A percentile compares a stretch with the other conserved stretches of the same genome.
These are phyloP conservation scores for Otis tarda DNA, from an alignment of 2,113 vertebrate species.

Conservation along the genomic window DNA sequence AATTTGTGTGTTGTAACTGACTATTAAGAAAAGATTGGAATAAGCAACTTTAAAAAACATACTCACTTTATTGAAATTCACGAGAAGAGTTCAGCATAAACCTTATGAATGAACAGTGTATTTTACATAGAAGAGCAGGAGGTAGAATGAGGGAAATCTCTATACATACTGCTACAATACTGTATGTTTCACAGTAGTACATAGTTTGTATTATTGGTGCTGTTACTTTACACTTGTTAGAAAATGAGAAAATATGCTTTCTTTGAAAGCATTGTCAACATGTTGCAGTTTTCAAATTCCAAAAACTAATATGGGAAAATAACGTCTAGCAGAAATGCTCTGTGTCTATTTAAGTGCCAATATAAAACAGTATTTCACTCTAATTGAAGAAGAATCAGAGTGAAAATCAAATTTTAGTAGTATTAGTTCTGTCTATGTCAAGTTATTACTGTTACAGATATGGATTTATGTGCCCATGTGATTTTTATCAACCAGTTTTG, in stretches of 20 bases:
- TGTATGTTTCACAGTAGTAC: not conserved
- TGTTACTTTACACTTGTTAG: not conserved
- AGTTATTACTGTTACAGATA: not conserved
- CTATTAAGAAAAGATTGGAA: constrained; percentile 11
- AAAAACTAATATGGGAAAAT: not conserved
- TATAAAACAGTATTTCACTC: not conserved
- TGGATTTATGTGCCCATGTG: not conserved
- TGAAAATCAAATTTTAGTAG: not conserved
- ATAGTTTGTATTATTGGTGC: not conserved
- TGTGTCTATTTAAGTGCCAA: not conserved
- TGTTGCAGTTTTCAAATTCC: not conserved
- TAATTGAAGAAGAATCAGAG: not conserved
- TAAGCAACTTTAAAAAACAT: not conserved
- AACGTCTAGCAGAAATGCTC: not conserved
- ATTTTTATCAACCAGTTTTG: not conserved
- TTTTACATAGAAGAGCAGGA: not conserved
- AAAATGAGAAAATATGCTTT: not conserved
- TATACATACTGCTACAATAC: not conserved
- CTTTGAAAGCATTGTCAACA: not conserved
- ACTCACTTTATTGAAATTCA: not conserved
- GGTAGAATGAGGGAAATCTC: not conserved
- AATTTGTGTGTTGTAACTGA: not conserved
- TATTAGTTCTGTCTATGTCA: not conserved
- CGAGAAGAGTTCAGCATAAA: not conserved
- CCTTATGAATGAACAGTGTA: not conserved